Conservation (phyloP, 2,888 invertebrate species). For the Lycia hirtaria region DNA sequence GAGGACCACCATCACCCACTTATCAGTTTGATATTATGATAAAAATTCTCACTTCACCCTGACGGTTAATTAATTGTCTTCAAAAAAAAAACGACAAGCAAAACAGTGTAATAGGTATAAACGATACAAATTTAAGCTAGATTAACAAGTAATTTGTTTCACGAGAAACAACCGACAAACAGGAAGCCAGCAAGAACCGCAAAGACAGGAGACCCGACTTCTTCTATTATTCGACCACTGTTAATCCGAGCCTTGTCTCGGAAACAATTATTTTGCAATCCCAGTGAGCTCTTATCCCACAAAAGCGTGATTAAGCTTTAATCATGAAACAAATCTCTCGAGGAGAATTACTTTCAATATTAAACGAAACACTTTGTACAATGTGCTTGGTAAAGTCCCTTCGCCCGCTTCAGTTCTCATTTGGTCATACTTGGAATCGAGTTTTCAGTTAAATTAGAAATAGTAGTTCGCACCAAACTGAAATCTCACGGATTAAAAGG, state of each 20-base stretch:
- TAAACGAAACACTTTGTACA: slow-evolving; percentile 10
- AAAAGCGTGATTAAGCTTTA: slow-evolving; percentile 24
- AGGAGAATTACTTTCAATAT: slow-evolving; percentile 18
- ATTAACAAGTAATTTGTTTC: slow-evolving; percentile 1
- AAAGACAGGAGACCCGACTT: slow-evolving; percentile 6
- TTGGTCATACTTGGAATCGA: background rate
- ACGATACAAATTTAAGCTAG: background rate
- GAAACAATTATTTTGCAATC: slow-evolving; percentile 30
- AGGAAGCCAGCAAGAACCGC: background rate
- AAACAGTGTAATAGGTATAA: background rate
- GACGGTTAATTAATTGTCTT: too few species aligned
- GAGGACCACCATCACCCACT: too few species aligned
- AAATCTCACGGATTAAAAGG: too few species aligned
- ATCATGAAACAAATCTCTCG: slow-evolving; percentile 24
- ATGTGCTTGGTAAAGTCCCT: background rate
- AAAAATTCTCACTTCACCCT: too few species aligned
- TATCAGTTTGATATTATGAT: too few species aligned
- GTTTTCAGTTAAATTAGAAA: background rate
- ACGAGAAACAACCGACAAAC: background rate
- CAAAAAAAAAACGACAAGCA: too few species aligned
- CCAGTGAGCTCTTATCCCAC: slow-evolving; percentile 25
- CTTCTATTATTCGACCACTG: slow-evolving; percentile 11
- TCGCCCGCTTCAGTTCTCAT: background rate
- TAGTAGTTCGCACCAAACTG: background rate
- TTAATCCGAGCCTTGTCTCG: slow-evolving; percentile 20